phyloP scores from a whole-genome alignment of 53 echinoderm and acorn worm species.

The Patiria pectinifera region DNA sequence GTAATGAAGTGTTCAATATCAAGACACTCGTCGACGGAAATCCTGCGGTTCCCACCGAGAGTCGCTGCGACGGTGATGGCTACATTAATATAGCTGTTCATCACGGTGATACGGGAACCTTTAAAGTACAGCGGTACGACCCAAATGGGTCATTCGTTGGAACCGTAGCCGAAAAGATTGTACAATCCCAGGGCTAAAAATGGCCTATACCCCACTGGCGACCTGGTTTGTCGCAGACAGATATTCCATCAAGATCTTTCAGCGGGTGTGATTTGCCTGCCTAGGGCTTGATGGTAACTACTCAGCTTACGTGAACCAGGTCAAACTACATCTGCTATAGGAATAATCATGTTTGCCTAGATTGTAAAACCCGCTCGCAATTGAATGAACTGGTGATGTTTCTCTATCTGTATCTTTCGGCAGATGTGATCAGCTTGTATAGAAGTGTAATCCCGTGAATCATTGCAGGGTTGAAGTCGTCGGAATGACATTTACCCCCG shows the following conservation, averaged over 20 bases:
- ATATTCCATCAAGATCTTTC: background rate
- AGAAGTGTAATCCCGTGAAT: too few relatives aligned
- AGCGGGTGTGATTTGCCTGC: background rate
- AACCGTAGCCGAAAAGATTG: background rate
- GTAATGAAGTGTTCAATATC: background rate
- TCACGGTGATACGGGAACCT: background rate
- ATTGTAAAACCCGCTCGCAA: too few relatives aligned
- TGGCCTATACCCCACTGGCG: slow-evolving; percentile 1
- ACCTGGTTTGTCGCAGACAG: background rate
- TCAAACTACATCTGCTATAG: too few relatives aligned
- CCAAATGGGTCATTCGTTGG: background rate
- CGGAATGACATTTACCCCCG: too few relatives aligned
- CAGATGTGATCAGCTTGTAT: too few relatives aligned
- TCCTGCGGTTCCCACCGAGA: background rate
- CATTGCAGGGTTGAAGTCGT: too few relatives aligned
- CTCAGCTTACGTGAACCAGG: too few relatives aligned
- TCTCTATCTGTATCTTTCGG: too few relatives aligned
- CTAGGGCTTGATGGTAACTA: too few relatives aligned
- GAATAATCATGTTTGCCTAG: too few relatives aligned
- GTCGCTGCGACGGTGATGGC: slow-evolving; percentile 8
- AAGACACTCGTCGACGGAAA: background rate
- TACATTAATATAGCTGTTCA: background rate
- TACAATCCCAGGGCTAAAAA: background rate
- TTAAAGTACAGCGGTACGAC: slow-evolving; percentile 20
- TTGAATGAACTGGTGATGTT: too few relatives aligned